Evolutionary conservation across 2,113 vertebrate genomes (phyloP).

Genomic region (Pluvialis apricaria): DNA sequence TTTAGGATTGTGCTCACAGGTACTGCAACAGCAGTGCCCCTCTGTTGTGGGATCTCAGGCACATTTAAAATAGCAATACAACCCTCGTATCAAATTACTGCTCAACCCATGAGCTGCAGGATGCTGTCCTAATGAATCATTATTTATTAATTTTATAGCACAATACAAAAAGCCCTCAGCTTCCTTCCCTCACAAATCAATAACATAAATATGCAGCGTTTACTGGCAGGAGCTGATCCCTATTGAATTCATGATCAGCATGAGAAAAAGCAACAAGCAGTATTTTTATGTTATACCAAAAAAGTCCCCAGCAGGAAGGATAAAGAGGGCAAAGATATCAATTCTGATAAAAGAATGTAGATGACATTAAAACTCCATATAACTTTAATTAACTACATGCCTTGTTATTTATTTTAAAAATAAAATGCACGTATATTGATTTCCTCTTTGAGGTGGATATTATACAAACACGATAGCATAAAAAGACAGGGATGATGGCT

Average conservation of each 20-base stretch:
- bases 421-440: not conserved
- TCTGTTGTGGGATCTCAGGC: not conserved
- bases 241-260: constrained; percentile 4
- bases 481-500: not conserved
- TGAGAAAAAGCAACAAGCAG: not conserved
- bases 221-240: constrained; percentile 32
- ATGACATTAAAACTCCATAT: not conserved
- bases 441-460: not conserved
- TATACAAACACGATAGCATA: not conserved
- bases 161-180: constrained; percentile 3
- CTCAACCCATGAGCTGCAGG: not conserved
- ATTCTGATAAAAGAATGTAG: not conserved
- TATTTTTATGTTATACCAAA: not conserved
- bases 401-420: not conserved
- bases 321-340: not conserved
- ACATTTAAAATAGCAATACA: not conserved
- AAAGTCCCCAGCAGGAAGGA: not conserved
- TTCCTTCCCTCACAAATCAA: constrained; percentile 46
- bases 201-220: constrained; percentile 31
- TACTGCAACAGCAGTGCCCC: not conserved
- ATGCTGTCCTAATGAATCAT: constrained; percentile 29
- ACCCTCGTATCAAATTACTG: not conserved
- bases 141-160: constrained; percentile 55
- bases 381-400: not conserved
- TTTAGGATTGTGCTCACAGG: not conserved